Evolutionary conservation across 2,113 vertebrate genomes (phyloP).

Genomic region (Columba livia): DNA sequence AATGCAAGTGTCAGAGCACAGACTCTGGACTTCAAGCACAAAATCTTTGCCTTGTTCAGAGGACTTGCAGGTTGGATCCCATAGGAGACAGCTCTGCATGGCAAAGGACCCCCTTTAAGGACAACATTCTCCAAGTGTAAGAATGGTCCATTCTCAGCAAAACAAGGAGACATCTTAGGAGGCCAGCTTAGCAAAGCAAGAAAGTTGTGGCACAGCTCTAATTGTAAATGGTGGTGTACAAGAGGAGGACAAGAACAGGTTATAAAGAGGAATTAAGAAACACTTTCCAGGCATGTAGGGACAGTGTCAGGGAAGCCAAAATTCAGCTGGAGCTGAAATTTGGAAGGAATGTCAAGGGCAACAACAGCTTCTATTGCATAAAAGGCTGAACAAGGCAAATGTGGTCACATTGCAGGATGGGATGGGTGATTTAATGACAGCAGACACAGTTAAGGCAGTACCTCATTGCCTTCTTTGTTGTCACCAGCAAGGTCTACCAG

Average conservation of each 20-base stretch:
- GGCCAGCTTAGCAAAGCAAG: background rate
- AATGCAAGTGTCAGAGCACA: background rate
- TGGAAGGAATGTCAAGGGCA: background rate
- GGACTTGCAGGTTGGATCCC: background rate
- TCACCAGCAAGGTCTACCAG: background rate
- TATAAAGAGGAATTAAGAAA: background rate
- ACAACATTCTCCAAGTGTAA: background rate
- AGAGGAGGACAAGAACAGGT: background rate
- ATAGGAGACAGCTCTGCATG: background rate
- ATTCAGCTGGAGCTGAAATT: background rate
- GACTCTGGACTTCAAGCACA: background rate
- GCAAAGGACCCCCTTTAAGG: background rate
- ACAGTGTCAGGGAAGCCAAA: background rate
- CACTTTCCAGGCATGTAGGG: background rate
- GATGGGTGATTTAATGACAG: background rate
- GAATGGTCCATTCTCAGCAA: background rate
- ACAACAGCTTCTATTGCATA: background rate
- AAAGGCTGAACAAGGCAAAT: background rate
- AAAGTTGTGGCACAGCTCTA: background rate
- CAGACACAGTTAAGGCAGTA: background rate
- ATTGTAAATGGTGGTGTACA: background rate
- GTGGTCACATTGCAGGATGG: no score
- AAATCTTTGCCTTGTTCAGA: background rate
- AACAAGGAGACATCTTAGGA: background rate
- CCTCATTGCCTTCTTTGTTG: background rate